These are phyloP conservation scores for Gasteruption jaculator DNA, from an alignment of 2,888 invertebrate genomes.

Conservation along the genomic window DNA sequence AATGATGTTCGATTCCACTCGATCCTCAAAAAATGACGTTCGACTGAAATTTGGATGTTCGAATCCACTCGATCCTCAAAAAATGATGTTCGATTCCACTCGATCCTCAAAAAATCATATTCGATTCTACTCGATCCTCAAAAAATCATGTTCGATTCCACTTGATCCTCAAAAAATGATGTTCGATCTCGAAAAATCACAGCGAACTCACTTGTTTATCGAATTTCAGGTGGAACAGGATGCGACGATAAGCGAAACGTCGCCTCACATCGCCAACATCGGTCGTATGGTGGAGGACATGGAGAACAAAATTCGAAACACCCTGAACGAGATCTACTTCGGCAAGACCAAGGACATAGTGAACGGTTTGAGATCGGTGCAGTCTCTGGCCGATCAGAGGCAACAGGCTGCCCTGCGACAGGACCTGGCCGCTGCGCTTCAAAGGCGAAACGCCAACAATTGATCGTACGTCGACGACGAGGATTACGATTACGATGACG, in stretches of 20 bases:
- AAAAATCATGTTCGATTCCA: too few species aligned
- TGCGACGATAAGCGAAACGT: conserved; percentile 83
- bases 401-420: conserved; percentile 81
- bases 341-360: conserved; percentile 99
- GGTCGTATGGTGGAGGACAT: conserved; percentile 99
- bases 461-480: conserved; percentile 42
- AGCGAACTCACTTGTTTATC: too few species aligned
- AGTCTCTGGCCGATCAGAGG: conserved; percentile 78
- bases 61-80: too few species aligned
- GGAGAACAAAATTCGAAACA: conserved; percentile 99
- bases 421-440: conserved; percentile 78
- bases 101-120: too few species aligned
- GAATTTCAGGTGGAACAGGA: conserved; percentile 80
- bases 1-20: too few species aligned
- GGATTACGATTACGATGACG: conserved; percentile 43
- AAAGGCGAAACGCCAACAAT: conserved; percentile 73
- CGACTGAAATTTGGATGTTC: too few species aligned
- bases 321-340: conserved; percentile 98
- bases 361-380: conserved; percentile 81
- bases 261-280: conserved; percentile 97
- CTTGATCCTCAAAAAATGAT: too few species aligned
- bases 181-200: not conserved
- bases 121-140: too few species aligned
- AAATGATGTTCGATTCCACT: too few species aligned
- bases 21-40: too few species aligned